These are phyloP conservation scores for Holothuria leucospilota DNA, from an alignment of 53 echinoderm and acorn worm species.

Conservation along the genomic window DNA sequence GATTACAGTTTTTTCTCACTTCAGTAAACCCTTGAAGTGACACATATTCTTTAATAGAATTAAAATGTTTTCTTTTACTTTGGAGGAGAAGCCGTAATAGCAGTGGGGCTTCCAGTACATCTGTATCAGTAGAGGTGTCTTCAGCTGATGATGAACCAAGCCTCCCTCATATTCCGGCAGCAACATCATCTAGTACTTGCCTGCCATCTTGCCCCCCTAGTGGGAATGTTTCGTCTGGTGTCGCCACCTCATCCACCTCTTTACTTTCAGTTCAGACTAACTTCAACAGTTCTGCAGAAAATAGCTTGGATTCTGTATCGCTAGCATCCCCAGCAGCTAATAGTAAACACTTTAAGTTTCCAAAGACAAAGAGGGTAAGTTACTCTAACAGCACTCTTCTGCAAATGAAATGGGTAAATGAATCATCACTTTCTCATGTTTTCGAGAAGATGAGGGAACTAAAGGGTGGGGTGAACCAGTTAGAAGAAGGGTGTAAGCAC, in stretches of 20 bases:
- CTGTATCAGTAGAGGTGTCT: slow-evolving; percentile 74
- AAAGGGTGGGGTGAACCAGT: too few species aligned
- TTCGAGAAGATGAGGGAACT: too few species aligned
- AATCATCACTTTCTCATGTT: too few species aligned
- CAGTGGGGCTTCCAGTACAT: slow-evolving; percentile 67
- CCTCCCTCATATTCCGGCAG: slow-evolving; percentile 32
- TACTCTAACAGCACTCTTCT: neutral
- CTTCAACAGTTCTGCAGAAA: neutral
- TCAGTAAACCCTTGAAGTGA: too few species aligned
- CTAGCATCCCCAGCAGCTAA: slow-evolving; percentile 56
- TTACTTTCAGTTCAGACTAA: slow-evolving; percentile 61
- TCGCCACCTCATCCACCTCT: slow-evolving; percentile 21
- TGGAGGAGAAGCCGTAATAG: slow-evolving; percentile 73
- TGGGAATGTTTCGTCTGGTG: slow-evolving; percentile 4
- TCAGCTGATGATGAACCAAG: slow-evolving; percentile 87
- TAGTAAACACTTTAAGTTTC: slow-evolving; percentile 98
- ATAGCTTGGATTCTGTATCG: slow-evolving; percentile 17
- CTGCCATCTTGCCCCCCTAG: slow-evolving; percentile 12
- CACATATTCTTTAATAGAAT: too few species aligned
- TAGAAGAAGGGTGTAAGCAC: too few species aligned
- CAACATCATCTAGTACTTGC: slow-evolving; percentile 28
- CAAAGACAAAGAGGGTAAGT: slow-evolving; percentile 95
- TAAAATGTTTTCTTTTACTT: neutral
- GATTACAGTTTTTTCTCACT: too few species aligned
- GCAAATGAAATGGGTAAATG: too few species aligned